A percentile compares a stretch with the other conserved stretches of the same genome.
These are phyloP conservation scores for Nipponia nippon DNA, from an alignment of 2,113 vertebrate genomes.

Conservation along the genomic window DNA sequence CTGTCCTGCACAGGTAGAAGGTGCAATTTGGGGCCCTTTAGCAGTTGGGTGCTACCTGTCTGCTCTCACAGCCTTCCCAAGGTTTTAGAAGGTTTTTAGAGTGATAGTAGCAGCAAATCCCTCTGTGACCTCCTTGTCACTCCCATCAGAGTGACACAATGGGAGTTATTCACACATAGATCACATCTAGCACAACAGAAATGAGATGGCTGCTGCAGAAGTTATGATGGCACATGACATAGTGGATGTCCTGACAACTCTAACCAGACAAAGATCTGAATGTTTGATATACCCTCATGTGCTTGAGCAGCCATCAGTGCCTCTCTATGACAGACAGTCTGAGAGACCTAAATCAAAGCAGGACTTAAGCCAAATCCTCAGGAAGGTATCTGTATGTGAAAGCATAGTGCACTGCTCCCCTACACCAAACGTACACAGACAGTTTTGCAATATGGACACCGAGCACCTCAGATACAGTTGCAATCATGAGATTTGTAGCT, in stretches of 20 bases:
- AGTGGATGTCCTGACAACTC: not conserved
- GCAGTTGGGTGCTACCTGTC: not conserved
- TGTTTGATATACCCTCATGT: accelerated
- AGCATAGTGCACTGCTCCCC: not conserved
- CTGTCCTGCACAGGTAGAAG: not conserved
- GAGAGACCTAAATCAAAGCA: not conserved
- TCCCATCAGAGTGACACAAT: not conserved
- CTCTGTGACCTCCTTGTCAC: not conserved
- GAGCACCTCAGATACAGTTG: not conserved
- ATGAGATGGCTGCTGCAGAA: not conserved
- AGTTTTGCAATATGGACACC: accelerated
- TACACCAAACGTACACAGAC: accelerated
- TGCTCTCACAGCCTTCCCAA: not conserved
- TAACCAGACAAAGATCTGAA: not conserved
- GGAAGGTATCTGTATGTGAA: not conserved
- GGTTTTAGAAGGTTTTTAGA: not conserved
- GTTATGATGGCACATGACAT: accelerated
- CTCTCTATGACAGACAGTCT: not conserved
- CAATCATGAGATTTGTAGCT: accelerated
- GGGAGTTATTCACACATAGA: not conserved
- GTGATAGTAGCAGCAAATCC: not conserved
- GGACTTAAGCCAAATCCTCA: not conserved
- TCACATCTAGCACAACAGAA: too few species aligned
- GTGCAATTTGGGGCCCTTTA: not conserved
- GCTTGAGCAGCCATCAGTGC: not conserved